Base-by-base conservation (phyloP, 2,113 vertebrate genomes). In the Anhinga anhinga region DNA sequence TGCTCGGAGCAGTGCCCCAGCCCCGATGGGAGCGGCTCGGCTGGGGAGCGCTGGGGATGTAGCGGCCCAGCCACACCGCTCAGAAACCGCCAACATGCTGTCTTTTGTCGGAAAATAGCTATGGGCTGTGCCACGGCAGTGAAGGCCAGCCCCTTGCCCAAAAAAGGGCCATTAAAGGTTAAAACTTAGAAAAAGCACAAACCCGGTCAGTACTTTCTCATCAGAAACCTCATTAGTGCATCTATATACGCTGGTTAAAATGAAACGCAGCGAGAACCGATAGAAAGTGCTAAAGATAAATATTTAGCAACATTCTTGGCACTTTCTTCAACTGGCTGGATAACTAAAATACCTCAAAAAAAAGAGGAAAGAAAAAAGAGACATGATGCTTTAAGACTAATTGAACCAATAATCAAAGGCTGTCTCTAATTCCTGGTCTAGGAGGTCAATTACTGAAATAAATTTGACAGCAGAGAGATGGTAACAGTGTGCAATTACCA, bases 361-460 rank as follows among this genome's bases (percentile, higher is more conserved):
- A 63, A 14, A 17, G 4, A 61, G 70, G 65, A 16, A 18, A 5
- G 55, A 65, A 65, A 71, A 44, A 13, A 71, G 83, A 83, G 49
- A 78, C 74, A 79, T 17, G 50, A 56, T 82, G 82, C 40, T 97
- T 87, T 93, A 85, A 88, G 80, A 88, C 80, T 97, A 97, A 98
- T 95, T 94, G 93, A 95, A 88, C 92, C 95, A 95, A 97, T 97
- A 98, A 98, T 95, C 93, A 96, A 96, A 95, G 62, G 86, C 95
- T 95, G 81, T 90, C 91, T 96, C 78, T 73, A 76, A 63, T 90
- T 97, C 79, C 78, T 85, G 90, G 80, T 88, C 77, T 69, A 65
- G 81, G 82, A 81, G 95, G 88, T 97, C 94, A 96, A 97, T 97
- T 97, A 88, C 79, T 90, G 95, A 97, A 97, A 97, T 87, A 84